Base-by-base conservation (phyloP, 2,113 vertebrate species). In the Castor canadensis region DNA sequence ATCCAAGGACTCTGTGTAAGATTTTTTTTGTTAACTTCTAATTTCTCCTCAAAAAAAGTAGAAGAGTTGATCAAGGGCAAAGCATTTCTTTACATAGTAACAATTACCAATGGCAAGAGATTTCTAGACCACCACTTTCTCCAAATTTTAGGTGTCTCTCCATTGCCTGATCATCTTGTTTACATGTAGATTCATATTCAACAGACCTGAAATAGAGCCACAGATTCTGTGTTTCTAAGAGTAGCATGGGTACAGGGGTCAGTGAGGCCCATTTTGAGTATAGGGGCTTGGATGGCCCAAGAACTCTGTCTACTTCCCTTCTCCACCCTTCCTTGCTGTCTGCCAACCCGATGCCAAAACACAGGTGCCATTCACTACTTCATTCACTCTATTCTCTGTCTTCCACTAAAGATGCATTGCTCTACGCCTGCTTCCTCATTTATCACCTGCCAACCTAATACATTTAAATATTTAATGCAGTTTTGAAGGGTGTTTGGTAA, bases 381-480 rank as follows among this genome's bases (percentile, higher is more conserved):
- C 8, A 38, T 15, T 43, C 45, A 2, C 19, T 40, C 45, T 38
- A 6, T 43, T 54, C 26, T 54, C 43, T 6, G 66, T 67, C 62
- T 47, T 40, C 66, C 56, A 15, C 17, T 26, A 67, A 22, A n/a
- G 43, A 40, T 35, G 28, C 26, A 56, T 56, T 80, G 58, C 71
- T 40, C 52, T 47, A 32, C 1, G 40, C 30, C n/a, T 85, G 35
- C 60, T 9, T 13, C 15, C 17, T 91, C 82, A 71, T 69, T 43
- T 80, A 69, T 93, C 71, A 95, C 35, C 60, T 85, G 77, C n/a
- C 94, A 81, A 30, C 35, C 66, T 58, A 73, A 87, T 84, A 30
- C 2, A 80, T 75, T 64, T 83, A n/a, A 95, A 80, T 94, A 94
- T 84, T 90, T 90, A 72, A 79, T 45, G 40, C 56, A 54, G 11